Base-by-base conservation (phyloP, 2,888 invertebrate species). In the Tetramorium bicarinatum region DNA sequence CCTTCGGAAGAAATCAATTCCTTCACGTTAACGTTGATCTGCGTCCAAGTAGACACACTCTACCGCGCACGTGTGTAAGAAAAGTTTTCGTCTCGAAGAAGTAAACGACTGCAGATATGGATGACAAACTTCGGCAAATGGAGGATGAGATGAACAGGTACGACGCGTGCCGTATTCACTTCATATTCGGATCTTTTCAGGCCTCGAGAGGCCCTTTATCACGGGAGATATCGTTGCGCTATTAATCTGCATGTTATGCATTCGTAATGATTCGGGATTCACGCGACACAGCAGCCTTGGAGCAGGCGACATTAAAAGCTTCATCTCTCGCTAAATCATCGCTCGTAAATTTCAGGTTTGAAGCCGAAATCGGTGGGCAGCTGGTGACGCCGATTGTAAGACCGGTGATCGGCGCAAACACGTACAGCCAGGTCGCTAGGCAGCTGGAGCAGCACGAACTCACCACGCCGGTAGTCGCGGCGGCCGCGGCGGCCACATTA, bases 71-170 rank as follows among this genome's bases (percentile, higher is more conserved):
- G 21, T 47, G 15, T 18, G 13, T 61, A 44, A 3, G 18, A 56
- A 9, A 64, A 75, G 11, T 56, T 56, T 6, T 0, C 38, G 18
- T 76, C 34, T 21, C n/a, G 21, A 34, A 4, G 4, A 34, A 34
- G 29, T 49, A 2, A 38, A 62, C 62, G 15, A 76, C 18, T 54
- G 11, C 59, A 80, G 92, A 89, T 75, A 94, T 94, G 93, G 95
- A 95, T 18, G 96, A 96, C 72, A 97, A 97, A 95, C 96, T 96
- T 91, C 96, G 97, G 90, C 97, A 97, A 95, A 98, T 98, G 97
- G 98, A 98, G 95, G 98, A 98, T 95, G 98, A 98, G 96, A 97
- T 98, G 97, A 98, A 97, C 93, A 97, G 98, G 97, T 97, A 90
- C 21, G 9, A 41, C 52, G 41, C 52, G 47, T 61, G 1, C 13